Evolutionary conservation across 2,888 invertebrate genomes (phyloP), one percentile per base, ranked within the genome.

Genomic region (Xestia rhomboidea): DNA sequence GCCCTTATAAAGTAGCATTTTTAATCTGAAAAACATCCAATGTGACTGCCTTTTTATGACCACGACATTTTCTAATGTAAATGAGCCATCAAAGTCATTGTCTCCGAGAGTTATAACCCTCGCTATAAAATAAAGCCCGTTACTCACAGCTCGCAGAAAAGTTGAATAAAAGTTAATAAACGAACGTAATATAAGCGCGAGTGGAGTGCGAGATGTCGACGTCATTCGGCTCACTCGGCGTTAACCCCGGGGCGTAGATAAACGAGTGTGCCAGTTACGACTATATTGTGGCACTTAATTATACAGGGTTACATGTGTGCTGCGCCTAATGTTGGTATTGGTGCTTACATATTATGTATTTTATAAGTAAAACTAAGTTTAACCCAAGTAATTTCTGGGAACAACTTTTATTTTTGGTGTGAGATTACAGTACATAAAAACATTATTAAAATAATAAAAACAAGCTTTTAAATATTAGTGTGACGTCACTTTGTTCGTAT

Each of bases 131-230:
- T 77, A 78, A 86, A 74, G 73, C 64, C 64, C 27, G 73, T 62
- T 78, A 72, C 68, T 67, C 79, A 77, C 86, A 73, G 41, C 62
- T 64, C 64, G 41, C n/a, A 41, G 73, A 71, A 83, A 83, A 86
- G 79, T 86, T 83, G 79, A 78, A 83, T 86, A 72, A 82, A 83
- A 78, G 83, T 86, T 84, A 84, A 83, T 83, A 86, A 74, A 76
- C 79, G 83, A 72, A 76, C 66, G 86, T 83, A 79, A 83, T 86
- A 86, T 79, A 73, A 82, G 34, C 66, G 57, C 10, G 68, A 86
- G 83, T 64, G n/a, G 80, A 79, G 84, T 68, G 67, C 21, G 84
- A 75, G 84, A 79, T 71, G 86, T 71, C 60, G 44, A 66, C 75
- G 79, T 86, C 79, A 86, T 49, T 73, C 73, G 60, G 63, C 64